Base-by-base conservation (phyloP, 2,797 vertebrate genomes). In the Sphenodon punctatus region DNA sequence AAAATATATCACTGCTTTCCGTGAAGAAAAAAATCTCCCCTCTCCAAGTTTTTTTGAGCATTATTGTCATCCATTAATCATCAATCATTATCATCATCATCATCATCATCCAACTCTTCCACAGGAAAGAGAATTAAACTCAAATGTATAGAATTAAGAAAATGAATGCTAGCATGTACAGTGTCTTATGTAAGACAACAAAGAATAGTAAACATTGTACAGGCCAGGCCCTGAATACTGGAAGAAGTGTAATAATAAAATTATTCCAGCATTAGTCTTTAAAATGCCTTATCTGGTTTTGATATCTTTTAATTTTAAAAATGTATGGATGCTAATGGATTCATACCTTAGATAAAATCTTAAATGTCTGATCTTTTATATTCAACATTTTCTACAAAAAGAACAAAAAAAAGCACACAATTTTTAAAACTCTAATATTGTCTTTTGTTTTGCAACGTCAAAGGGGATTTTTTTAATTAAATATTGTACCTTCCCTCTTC, bases 1-100 rank as follows among this genome's bases (percentile, higher is more conserved):
- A 93, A 95, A 95, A 95, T 94, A 94, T 95, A 95, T 92, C 93
- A 93, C 91, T 93, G 93, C 90, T 95, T 94, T 93, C 90, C 86
- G 73, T 13, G 22, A 88, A 72, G 88, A 86, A 92, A 88, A 27
- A 92, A 92, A 92, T 89, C 85, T 93, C 87, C 87, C 89, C 82
- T 92, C 74, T 89, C 85, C 78, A 53, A 46, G 68, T 55, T 79
- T 17, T 80, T 41, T 70, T 83, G 67, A 73, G 76, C 78, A 76
- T 67, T 16, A 2, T 49, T 72, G 75, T 42, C 1, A 3, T 38
- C 58, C n/a, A 25, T 42, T 41, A 36, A 42, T n/a, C 22, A 36
- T 16, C 27, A n/a, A 8, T 32, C 36, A 46, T 25, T 16, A 34
- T n/a, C 32, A 65, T 14, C 8, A 23, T 25, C 41, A 46, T 13